phyloP scores from a whole-genome alignment of 37 sponge, comb jelly and placozoan species.

The Ianthella basta region DNA sequence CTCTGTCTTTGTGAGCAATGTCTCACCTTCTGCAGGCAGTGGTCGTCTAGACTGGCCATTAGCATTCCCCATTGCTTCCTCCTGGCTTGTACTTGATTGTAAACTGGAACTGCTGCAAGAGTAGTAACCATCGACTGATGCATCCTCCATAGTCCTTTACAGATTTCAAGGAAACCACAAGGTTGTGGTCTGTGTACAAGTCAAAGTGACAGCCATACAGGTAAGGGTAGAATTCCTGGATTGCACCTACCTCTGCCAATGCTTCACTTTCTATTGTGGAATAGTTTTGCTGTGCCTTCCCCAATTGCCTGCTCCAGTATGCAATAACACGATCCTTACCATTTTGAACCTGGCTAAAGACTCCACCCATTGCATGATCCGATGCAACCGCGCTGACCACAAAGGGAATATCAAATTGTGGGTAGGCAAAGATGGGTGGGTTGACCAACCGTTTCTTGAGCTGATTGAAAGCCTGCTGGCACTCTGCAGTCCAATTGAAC shows the following conservation, averaged over 20 bases:
- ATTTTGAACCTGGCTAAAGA: slow-evolving; percentile 48
- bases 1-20: not conserved
- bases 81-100: slow-evolving; percentile 36
- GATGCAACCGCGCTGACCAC: slow-evolving; percentile 52
- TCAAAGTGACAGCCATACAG: slow-evolving; percentile 54
- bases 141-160: slow-evolving; percentile 52
- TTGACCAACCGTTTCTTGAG: slow-evolving; percentile 10
- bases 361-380: slow-evolving; percentile 50
- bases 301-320: slow-evolving; percentile 56
- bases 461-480: slow-evolving; percentile 9
- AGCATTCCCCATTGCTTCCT: slow-evolving; percentile 37
- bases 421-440: slow-evolving; percentile 52
- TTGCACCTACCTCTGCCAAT: slow-evolving; percentile 60
- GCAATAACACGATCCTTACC: slow-evolving; percentile 43
- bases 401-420: slow-evolving; percentile 20
- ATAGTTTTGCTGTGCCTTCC: slow-evolving; percentile 50
- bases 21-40: not conserved
- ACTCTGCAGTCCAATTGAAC: slow-evolving; percentile 26
- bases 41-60: slow-evolving; percentile 4
- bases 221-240: slow-evolving; percentile 56
- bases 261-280: slow-evolving; percentile 58
- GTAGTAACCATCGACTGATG: slow-evolving; percentile 41
- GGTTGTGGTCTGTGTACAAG: slow-evolving; percentile 64
- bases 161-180: slow-evolving; percentile 47
- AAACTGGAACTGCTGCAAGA: slow-evolving; percentile 49